phyloP scores from a whole-genome alignment of 2,797 vertebrate species.

The Sebastes iracundus region DNA sequence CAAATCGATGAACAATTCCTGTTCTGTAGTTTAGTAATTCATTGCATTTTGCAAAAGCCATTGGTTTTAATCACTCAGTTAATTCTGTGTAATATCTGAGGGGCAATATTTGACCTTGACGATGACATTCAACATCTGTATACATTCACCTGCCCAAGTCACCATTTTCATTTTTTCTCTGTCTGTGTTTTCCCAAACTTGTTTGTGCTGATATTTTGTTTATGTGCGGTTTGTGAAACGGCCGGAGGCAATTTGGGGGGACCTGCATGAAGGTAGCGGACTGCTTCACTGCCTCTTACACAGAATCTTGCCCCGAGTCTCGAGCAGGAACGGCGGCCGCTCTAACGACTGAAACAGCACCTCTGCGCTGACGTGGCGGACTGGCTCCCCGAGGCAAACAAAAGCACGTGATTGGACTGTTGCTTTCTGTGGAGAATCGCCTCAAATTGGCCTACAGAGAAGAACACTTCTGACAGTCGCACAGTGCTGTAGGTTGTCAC shows the following conservation, averaged over 20 bases:
- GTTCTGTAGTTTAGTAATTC: background rate
- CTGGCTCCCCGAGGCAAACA: slow-evolving; percentile 48
- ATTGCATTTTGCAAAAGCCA: background rate
- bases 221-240: slow-evolving; percentile 54
- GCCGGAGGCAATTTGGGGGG: slow-evolving; percentile 49
- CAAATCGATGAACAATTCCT: background rate
- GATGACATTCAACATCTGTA: background rate
- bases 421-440: slow-evolving; percentile 43
- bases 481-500: slow-evolving; percentile 4
- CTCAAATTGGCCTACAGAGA: slow-evolving; percentile 33
- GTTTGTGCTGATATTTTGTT: slow-evolving; percentile 60
- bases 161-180: background rate
- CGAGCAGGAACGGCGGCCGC: slow-evolving; percentile 41
- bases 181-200: slow-evolving; percentile 33
- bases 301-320: slow-evolving; percentile 55
- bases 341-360: slow-evolving; percentile 50
- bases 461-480: slow-evolving; percentile 9
- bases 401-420: slow-evolving; percentile 40
- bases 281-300: slow-evolving; percentile 58
- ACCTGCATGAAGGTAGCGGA: slow-evolving; percentile 44
- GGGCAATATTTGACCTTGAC: background rate
- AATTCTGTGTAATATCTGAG: background rate
- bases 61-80: background rate
- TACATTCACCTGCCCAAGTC: background rate
- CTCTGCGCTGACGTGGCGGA: slow-evolving; percentile 35